Evolutionary conservation across 2,888 invertebrate genomes (phyloP), one percentile per base, ranked within the genome.

Genomic region (Ornithoptera priamus): DNA sequence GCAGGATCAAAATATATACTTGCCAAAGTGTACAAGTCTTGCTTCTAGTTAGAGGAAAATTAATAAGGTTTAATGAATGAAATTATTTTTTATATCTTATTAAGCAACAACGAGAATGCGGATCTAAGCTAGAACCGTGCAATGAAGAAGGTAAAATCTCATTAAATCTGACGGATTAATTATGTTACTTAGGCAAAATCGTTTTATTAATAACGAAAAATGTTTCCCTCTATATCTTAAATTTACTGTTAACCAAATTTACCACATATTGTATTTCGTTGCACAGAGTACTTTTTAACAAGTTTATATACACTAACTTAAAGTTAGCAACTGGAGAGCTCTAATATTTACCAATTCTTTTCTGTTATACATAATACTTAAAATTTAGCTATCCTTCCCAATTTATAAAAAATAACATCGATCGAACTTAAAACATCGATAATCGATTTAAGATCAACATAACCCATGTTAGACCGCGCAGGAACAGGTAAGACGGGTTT

Each of bases 81-180:
- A 66, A 70, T 66, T 39, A 68, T 60, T 68, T 64, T 58, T 60
- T 15, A 60, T 64, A n/a, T 68, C 68, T 56, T 64, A 60, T 42
- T 53, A 65, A 62, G 20, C 57, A 57, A 66, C 46, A 70, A 66
- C 36, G 58, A 24, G 22, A 58, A 60, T 42, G 39, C 39, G 46
- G 36, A 60, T 60, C 39, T 58, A 53, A 59, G 20, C 60, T 60
- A 53, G 58, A 60, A 36, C 39, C 12, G 18, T 24, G 39, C 68
- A 59, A 59, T 56, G 53, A 60, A 59, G 56, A 22, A 22, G n/a
- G 58, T 58, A 62, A 70, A 65, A 62, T 20, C 66, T 70, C 66
- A 62, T 66, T 70, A 70, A 66, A 50, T 58, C 65, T 36, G 61
- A 24, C 59, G 69, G 59, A 66, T 70, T 66, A 70, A 62, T 50